These are phyloP conservation scores for Hippotragus niger DNA, from an alignment of 2,113 vertebrate genomes.

Conservation along the genomic window DNA sequence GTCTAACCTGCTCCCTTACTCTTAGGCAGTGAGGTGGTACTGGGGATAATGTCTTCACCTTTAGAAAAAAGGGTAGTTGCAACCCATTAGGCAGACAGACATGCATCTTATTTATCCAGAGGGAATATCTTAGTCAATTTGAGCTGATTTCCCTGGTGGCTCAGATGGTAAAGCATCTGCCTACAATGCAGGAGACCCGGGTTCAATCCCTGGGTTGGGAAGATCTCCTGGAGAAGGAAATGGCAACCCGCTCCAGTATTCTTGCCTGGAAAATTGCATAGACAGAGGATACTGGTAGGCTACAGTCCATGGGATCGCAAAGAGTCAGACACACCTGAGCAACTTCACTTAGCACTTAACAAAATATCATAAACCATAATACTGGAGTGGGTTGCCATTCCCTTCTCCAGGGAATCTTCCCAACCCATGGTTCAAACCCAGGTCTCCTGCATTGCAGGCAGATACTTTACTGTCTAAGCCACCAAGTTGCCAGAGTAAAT, in stretches of 20 bases:
- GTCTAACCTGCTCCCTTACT: background rate
- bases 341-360: background rate
- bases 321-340: background rate
- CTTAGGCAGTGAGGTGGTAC: background rate
- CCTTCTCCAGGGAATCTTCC: background rate
- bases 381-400: background rate
- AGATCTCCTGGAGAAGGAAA: background rate
- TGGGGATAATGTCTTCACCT: background rate
- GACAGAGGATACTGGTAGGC: background rate
- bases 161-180: background rate
- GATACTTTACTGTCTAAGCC: background rate
- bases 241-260: background rate
- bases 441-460: background rate
- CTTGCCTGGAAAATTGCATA: background rate
- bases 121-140: background rate
- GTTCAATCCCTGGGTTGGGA: background rate
- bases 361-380: background rate
- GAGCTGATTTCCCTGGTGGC: background rate
- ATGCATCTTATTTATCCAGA: background rate
- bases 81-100: background rate
- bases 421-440: accelerated
- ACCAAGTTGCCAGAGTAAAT: background rate
- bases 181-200: background rate
- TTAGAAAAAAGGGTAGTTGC: background rate
- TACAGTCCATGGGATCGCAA: background rate